phyloP scores from a whole-genome alignment of 1,140 invertebrate species.

The Aradophagus sp. region DNA sequence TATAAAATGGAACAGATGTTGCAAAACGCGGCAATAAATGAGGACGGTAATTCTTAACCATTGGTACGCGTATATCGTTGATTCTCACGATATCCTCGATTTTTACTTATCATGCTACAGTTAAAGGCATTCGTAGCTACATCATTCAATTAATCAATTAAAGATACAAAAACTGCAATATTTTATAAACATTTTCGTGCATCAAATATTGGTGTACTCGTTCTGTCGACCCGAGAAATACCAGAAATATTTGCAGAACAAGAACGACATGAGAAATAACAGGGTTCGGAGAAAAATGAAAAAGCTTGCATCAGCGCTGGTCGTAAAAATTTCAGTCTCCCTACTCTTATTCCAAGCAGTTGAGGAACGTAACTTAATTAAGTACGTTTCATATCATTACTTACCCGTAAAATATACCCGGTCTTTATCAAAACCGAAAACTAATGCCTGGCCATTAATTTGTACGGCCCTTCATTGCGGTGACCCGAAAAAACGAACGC shows the following conservation, averaged over 20 bases:
- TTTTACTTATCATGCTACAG: too few relatives aligned
- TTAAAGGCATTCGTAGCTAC: too few relatives aligned
- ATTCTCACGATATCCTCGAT: too few relatives aligned
- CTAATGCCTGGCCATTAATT: conserved; percentile 49
- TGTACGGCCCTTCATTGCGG: conserved; percentile 9
- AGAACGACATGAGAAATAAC: neutral
- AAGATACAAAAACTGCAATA: too few relatives aligned
- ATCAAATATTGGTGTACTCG: too few relatives aligned
- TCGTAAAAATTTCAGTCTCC: conserved; percentile 23
- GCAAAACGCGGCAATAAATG: too few relatives aligned
- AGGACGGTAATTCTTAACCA: too few relatives aligned
- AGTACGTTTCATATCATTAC: conserved; percentile 47
- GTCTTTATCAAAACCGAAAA: conserved; percentile 50
- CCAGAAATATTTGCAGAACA: neutral
- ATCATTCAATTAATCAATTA: too few relatives aligned
- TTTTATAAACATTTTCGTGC: too few relatives aligned
- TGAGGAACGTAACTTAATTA: conserved; percentile 44
- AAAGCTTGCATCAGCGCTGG: neutral
- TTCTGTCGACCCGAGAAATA: too few relatives aligned
- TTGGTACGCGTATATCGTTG: too few relatives aligned
- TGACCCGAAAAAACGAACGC: conserved; percentile 35
- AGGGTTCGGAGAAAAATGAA: conserved; percentile 3
- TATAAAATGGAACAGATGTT: too few relatives aligned
- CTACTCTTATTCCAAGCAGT: neutral
- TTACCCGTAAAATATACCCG: conserved; percentile 46